Conservation (phyloP, 2,797 vertebrate species). For the Phoebastria nigripes region DNA sequence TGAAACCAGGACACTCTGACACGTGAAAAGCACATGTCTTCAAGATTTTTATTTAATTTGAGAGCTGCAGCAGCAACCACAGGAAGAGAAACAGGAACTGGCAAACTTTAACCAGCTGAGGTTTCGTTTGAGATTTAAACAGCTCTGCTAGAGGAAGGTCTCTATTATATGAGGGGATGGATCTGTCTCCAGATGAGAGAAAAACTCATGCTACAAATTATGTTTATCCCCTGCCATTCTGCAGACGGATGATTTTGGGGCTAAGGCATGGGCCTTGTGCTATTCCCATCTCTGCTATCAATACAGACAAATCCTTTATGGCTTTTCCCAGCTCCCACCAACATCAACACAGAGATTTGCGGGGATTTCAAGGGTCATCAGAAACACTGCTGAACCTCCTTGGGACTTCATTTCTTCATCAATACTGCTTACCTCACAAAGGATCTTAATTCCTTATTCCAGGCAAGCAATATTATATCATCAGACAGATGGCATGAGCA, state of each 20-base stretch:
- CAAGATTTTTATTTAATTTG: not conserved
- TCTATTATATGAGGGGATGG: not conserved
- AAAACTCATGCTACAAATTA: not conserved
- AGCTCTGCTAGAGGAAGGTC: not conserved
- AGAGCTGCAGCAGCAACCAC: not conserved
- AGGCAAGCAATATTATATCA: not conserved
- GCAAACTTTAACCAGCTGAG: not conserved
- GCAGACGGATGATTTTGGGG: not conserved
- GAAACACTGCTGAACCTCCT: not conserved
- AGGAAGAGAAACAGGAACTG: not conserved
- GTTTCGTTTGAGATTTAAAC: not conserved
- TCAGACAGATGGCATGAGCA: not conserved
- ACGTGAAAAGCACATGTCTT: rapidly evolving
- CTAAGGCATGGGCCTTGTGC: not conserved
- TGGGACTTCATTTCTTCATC: conserved; percentile 1
- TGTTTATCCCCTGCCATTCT: not conserved
- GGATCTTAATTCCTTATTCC: not conserved
- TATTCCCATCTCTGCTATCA: not conserved
- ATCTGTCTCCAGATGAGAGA: not conserved
- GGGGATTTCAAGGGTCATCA: not conserved
- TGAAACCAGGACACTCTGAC: not conserved
- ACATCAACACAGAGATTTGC: not conserved
- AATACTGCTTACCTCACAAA: not conserved
- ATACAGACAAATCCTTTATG: not conserved
- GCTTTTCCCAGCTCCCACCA: not conserved